Conservation (phyloP, 2,797 vertebrate genomes). For the Sebastes miniatus region DNA sequence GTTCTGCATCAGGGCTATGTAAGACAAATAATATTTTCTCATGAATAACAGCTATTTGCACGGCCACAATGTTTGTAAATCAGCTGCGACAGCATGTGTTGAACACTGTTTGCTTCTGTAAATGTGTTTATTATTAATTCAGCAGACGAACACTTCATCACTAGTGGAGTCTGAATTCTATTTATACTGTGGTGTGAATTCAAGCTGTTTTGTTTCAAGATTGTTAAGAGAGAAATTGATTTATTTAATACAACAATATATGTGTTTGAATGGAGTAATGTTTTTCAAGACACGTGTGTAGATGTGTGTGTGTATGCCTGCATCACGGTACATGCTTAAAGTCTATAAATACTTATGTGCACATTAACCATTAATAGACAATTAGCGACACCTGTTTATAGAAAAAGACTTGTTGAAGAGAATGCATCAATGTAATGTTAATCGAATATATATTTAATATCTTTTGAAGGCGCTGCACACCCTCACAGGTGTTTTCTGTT, state of each 20-base stretch:
- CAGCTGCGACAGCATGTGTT: background rate
- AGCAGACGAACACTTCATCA: slow-evolving; percentile 29
- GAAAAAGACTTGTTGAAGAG: too few species aligned
- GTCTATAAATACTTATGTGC: too few species aligned
- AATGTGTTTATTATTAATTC: slow-evolving; percentile 24
- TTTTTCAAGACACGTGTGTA: background rate
- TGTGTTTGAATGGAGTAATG: background rate
- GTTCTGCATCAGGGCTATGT: background rate
- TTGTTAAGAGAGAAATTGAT: background rate
- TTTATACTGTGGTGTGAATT: background rate
- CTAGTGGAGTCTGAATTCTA: slow-evolving; percentile 4
- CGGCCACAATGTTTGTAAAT: background rate
- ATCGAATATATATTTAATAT: background rate
- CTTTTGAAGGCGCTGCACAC: background rate
- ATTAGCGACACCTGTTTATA: too few species aligned
- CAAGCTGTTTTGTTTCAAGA: background rate
- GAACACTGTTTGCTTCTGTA: slow-evolving; percentile 19
- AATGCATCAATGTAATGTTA: too few species aligned
- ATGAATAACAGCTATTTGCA: slow-evolving; percentile 14
- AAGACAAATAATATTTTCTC: background rate
- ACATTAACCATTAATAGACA: too few species aligned
- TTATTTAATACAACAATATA: background rate
- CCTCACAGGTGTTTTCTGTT: background rate
- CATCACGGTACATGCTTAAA: background rate
- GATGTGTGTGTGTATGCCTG: background rate